Percentiles rank a stretch among this genome's conserved stretches.
These are phyloP conservation scores for Hesperophylax magnus DNA, from an alignment of 1,140 invertebrate species.

Conservation along the genomic window DNA sequence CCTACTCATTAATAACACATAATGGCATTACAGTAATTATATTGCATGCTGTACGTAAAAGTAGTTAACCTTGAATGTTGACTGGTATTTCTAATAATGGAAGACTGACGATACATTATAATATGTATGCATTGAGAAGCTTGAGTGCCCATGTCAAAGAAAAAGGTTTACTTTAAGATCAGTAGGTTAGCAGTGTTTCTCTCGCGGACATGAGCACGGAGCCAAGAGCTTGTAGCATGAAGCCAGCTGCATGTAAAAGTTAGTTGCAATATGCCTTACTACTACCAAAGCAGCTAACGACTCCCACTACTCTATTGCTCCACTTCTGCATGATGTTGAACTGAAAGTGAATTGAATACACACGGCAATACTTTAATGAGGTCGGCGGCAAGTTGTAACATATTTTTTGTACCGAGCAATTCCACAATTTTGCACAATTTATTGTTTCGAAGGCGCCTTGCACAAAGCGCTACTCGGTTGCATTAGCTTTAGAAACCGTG, in stretches of 20 bases:
- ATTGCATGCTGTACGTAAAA: conserved; percentile 21
- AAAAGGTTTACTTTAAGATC: too few relatives aligned
- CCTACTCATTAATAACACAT: conserved; percentile 14
- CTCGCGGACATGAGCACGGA: neutral
- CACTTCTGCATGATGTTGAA: conserved; percentile 13
- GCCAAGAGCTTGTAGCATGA: neutral
- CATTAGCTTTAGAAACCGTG: conserved; percentile 47
- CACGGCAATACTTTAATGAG: conserved; percentile 47
- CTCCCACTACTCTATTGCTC: neutral
- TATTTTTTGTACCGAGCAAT: conserved; percentile 50
- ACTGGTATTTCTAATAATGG: neutral
- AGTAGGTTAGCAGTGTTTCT: too few relatives aligned
- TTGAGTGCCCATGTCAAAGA: too few relatives aligned
- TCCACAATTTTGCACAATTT: conserved; percentile 57
- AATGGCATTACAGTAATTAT: conserved; percentile 18
- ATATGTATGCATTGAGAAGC: too few relatives aligned
- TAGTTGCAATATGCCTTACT: neutral
- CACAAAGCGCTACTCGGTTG: conserved; percentile 50
- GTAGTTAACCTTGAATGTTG: conserved; percentile 20
- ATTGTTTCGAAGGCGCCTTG: conserved; percentile 52
- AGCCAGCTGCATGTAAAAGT: neutral
- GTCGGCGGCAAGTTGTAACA: conserved; percentile 49
- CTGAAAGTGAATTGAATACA: conserved; percentile 51
- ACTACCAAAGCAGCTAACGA: too few relatives aligned
- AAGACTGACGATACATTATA: too few relatives aligned